A percentile compares a stretch with the other conserved stretches of the same genome.
Evolutionary conservation across 2,797 vertebrate genomes (phyloP).

Genomic region (Psittacula derbiana): DNA sequence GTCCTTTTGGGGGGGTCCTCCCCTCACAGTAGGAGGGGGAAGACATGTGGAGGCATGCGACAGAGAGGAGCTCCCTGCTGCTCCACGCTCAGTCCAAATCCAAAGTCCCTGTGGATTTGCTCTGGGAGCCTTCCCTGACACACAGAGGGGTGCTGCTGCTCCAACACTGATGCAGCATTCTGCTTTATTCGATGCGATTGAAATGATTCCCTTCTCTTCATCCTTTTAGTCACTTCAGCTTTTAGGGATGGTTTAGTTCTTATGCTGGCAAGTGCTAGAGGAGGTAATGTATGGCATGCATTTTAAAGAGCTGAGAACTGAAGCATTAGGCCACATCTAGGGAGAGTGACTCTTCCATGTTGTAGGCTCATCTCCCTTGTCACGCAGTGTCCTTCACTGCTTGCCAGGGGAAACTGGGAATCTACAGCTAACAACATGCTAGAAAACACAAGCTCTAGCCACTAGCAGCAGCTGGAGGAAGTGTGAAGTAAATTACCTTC

Average conservation of each 20-base stretch:
- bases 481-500: neutral
- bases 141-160: neutral
- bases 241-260: neutral
- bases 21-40: neutral
- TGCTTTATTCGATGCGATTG: neutral
- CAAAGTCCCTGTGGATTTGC: neutral
- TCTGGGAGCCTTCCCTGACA: neutral
- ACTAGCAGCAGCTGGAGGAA: neutral
- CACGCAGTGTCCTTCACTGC: neutral
- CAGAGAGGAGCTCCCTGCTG: neutral
- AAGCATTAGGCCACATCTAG: neutral
- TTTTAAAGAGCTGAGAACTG: neutral
- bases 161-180: neutral
- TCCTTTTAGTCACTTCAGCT: neutral
- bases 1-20: neutral
- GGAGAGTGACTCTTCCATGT: neutral
- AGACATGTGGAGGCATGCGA: neutral
- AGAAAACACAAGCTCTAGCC: neutral
- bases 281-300: neutral
- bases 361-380: neutral
- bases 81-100: neutral
- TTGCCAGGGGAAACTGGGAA: neutral
- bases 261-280: neutral
- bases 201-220: neutral
- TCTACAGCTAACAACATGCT: fast-evolving